phyloP scores from a whole-genome alignment of 1,140 invertebrate genomes.

The Dreissena rostriformis region DNA sequence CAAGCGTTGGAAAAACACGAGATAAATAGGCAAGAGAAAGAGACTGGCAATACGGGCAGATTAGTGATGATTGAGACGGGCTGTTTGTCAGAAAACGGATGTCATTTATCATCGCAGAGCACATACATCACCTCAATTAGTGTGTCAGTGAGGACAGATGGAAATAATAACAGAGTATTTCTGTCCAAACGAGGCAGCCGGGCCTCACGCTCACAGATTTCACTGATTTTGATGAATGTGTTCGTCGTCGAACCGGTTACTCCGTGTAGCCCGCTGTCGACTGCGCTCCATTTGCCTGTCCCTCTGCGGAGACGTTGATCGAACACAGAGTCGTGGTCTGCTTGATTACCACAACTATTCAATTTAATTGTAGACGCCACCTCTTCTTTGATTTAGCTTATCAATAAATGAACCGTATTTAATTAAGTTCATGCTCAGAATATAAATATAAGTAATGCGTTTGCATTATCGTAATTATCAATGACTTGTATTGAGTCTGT shows the following conservation, averaged over 20 bases:
- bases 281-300: background rate
- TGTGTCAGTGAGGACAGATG: constrained; percentile 53
- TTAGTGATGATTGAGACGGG: constrained; percentile 54
- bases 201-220: background rate
- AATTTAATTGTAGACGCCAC: no score
- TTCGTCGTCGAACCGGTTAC: background rate
- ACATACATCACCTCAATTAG: constrained; percentile 59
- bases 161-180: constrained; percentile 23
- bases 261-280: no score
- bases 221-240: constrained; percentile 4
- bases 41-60: constrained; percentile 37
- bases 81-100: constrained; percentile 56
- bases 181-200: background rate
- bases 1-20: constrained; percentile 48
- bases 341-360: no score
- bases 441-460: no score
- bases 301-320: background rate
- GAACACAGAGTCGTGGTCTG: no score
- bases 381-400: no score
- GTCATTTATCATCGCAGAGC: constrained; percentile 45
- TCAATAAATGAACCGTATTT: no score
- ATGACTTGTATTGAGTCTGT: no score
- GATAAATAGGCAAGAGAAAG: constrained; percentile 7
- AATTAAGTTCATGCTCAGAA: no score
- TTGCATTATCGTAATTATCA: no score